These are phyloP conservation scores for Indri indri DNA, from an alignment of 2,113 vertebrate genomes.

Conservation along the genomic window DNA sequence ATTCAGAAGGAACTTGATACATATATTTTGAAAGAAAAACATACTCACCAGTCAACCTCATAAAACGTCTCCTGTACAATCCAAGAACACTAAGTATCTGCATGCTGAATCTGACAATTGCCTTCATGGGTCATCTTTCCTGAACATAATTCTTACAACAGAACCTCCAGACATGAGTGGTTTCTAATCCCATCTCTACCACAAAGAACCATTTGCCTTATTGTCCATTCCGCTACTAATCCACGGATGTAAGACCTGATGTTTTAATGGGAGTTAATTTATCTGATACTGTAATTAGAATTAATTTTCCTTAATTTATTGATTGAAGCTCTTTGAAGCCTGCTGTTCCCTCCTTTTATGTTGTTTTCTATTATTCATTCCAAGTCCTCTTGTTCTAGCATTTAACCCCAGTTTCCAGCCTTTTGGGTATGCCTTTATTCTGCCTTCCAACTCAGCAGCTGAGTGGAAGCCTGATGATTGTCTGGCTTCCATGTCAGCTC, in stretches of 20 bases:
- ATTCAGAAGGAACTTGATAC: not conserved
- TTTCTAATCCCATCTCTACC: not conserved
- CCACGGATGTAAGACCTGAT: not conserved
- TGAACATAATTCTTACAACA: not conserved
- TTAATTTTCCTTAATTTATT: not conserved
- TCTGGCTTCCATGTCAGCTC: not conserved
- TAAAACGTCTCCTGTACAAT: not conserved
- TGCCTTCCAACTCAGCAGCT: not conserved
- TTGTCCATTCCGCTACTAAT: not conserved
- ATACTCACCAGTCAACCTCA: not conserved
- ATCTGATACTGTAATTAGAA: not conserved
- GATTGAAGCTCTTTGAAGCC: not conserved
- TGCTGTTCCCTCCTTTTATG: too few species aligned
- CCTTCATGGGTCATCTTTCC: not conserved
- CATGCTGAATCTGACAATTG: not conserved
- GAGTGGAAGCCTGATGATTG: not conserved
- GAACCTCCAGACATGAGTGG: not conserved
- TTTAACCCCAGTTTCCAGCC: not conserved
- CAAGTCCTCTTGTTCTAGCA: not conserved
- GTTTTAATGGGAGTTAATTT: not conserved
- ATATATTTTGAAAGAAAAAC: slow-evolving; percentile 13
- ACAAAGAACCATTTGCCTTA: not conserved
- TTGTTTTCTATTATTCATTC: not conserved
- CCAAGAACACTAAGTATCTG: not conserved
- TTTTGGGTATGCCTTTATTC: not conserved